These are phyloP conservation scores for Prosapia bicincta DNA, from an alignment of 2,888 invertebrate genomes.

Conservation along the genomic window DNA sequence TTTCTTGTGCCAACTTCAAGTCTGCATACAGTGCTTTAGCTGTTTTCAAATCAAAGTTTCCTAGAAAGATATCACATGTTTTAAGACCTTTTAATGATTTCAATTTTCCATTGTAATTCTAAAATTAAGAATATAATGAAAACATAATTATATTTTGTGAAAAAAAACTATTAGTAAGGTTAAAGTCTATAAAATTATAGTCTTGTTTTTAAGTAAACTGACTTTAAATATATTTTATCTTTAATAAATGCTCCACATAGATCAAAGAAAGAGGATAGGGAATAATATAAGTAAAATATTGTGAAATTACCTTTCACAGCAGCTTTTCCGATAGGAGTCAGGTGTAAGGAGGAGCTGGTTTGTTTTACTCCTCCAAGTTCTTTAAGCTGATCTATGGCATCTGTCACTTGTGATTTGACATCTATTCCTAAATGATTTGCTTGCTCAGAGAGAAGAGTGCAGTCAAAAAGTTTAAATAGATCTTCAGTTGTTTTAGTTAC, in stretches of 20 bases:
- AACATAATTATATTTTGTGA: no score
- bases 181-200: no score
- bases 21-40: slow-evolving; percentile 73
- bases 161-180: no score
- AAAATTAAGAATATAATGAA: no score
- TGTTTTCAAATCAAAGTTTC: slow-evolving; percentile 71
- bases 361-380: slow-evolving; percentile 30
- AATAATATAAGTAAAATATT: neutral
- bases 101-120: no score
- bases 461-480: slow-evolving; percentile 40
- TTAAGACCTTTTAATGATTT: no score
- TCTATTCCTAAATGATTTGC: slow-evolving; percentile 45
- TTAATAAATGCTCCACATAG: no score
- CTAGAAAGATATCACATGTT: no score
- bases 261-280: slow-evolving; percentile 3
- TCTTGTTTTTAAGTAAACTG: no score
- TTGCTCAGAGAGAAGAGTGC: slow-evolving; percentile 46
- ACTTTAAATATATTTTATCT: no score
- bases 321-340: slow-evolving; percentile 63
- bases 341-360: slow-evolving; percentile 21
- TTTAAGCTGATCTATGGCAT: slow-evolving; percentile 44
- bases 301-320: slow-evolving; percentile 67
- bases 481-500: slow-evolving; percentile 52
- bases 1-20: slow-evolving; percentile 65
- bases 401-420: slow-evolving; percentile 48